phyloP scores from a whole-genome alignment of 2,888 invertebrate genomes.

The Chironomus riparius region DNA sequence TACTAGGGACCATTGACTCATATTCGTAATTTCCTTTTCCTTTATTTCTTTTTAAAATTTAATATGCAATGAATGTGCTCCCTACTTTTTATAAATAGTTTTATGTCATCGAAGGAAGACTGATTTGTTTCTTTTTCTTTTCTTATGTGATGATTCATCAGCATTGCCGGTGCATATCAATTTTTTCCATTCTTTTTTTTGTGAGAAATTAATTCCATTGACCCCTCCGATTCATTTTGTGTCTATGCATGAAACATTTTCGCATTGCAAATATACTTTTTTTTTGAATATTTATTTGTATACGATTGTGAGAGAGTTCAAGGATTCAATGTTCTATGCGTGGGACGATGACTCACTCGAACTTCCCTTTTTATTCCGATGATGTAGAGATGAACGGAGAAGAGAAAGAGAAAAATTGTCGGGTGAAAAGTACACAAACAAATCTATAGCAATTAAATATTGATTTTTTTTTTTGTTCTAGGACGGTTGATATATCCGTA shows the following conservation, averaged over 20 bases:
- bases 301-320: not conserved
- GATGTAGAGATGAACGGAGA: not conserved
- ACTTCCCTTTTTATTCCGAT: not conserved
- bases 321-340: not conserved
- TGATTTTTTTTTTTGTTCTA: no score
- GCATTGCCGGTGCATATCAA: not conserved
- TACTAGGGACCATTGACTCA: not conserved
- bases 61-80: not conserved
- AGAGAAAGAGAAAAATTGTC: no score
- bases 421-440: no score
- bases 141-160: not conserved
- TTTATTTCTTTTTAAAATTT: not conserved
- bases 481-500: no score
- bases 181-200: not conserved
- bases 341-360: not conserved
- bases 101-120: not conserved
- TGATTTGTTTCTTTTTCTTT: not conserved
- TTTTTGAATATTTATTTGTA: not conserved
- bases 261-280: no score
- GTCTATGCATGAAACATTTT: not conserved
- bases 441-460: no score
- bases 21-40: not conserved
- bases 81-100: not conserved
- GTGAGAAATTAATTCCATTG: not conserved
- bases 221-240: not conserved